These are phyloP conservation scores for Petrolisthes cinctipes DNA, from an alignment of 2,888 invertebrate genomes.

Conservation along the genomic window DNA sequence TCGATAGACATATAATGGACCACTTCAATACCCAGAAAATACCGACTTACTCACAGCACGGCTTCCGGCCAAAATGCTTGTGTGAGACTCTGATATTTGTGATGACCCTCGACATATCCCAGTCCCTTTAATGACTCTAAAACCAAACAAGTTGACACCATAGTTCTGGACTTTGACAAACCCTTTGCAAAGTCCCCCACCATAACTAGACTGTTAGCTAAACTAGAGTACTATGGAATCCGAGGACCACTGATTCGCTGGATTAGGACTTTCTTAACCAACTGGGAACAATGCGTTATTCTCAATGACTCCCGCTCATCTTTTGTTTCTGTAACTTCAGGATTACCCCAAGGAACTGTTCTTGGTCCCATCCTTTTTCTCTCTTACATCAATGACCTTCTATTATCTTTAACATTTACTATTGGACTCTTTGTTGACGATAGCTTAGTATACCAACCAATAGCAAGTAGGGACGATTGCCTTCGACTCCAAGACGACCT, in stretches of 20 bases:
- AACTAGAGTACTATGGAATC: neutral
- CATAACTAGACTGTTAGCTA: neutral
- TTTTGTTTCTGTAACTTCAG: neutral
- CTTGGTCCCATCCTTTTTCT: neutral
- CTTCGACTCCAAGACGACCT: neutral
- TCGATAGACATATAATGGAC: too few species aligned
- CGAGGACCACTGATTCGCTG: neutral
- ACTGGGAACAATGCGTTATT: neutral
- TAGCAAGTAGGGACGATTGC: neutral
- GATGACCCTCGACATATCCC: too few species aligned
- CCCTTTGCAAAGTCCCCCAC: neutral
- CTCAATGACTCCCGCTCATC: neutral
- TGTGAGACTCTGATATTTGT: too few species aligned
- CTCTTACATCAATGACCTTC: neutral
- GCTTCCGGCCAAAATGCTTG: too few species aligned
- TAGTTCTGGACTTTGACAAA: neutral
- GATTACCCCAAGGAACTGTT: neutral
- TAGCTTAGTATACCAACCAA: neutral
- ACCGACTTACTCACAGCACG: too few species aligned
- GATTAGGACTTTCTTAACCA: neutral
- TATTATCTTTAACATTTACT: neutral
- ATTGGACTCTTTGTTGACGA: neutral
- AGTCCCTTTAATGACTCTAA: neutral
- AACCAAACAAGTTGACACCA: neutral
- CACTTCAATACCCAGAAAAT: too few species aligned